Conservation (phyloP, 2,888 invertebrate genomes). For the Macrophya annulata region DNA sequence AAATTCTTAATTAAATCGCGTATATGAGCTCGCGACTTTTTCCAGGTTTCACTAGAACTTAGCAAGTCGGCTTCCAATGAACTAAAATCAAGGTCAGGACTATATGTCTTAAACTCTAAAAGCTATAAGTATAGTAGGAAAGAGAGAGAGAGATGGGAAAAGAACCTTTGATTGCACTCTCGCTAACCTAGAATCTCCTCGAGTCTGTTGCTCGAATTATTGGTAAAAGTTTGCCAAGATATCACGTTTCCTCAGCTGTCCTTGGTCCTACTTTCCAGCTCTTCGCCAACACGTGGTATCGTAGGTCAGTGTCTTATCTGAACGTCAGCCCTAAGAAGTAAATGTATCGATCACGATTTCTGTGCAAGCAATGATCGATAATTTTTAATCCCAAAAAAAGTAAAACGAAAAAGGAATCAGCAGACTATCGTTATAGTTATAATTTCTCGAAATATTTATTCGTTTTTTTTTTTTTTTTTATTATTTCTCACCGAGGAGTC, state of each 20-base stretch:
- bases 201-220: conserved; percentile 53
- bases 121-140: too few relatives aligned
- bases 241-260: conserved; percentile 32
- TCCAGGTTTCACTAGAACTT: background rate
- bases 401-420: too few relatives aligned
- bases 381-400: background rate
- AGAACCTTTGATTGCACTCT: conserved; percentile 48
- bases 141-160: background rate
- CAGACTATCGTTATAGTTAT: too few relatives aligned
- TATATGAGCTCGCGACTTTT: background rate
- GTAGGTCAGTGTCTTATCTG: conserved; percentile 28
- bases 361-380: background rate
- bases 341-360: background rate
- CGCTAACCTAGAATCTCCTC: conserved; percentile 49
- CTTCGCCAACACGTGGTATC: background rate
- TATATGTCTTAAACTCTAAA: background rate
- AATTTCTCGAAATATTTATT: too few relatives aligned
- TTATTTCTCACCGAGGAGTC: background rate
- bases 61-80: background rate
- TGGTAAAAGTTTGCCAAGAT: conserved; percentile 50
- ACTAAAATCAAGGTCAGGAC: conserved; percentile 32
- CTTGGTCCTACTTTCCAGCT: conserved; percentile 39
- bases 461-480: too few relatives aligned
- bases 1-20: background rate
- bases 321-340: background rate